These are phyloP conservation scores for Maniola jurtina DNA, from an alignment of 1,140 invertebrate genomes.

Conservation along the genomic window DNA sequence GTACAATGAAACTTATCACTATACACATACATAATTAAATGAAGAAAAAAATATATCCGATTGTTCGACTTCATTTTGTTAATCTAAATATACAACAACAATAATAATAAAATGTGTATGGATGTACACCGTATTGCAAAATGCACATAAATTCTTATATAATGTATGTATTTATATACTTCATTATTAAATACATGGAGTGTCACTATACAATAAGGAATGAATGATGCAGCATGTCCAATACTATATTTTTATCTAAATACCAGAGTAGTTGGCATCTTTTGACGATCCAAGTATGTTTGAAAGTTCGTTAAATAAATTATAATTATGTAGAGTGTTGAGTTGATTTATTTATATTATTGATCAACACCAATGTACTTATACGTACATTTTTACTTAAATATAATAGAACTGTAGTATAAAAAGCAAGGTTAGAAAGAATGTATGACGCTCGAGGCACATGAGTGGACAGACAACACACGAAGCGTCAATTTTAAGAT, in stretches of 20 bases:
- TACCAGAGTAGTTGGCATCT: background rate
- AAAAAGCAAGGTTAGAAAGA: background rate
- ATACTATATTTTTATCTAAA: background rate
- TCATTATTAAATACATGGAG: conserved; percentile 53
- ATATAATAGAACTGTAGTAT: background rate
- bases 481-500: too few species aligned
- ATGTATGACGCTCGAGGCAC: background rate
- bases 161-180: conserved; percentile 39
- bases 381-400: conserved; percentile 13
- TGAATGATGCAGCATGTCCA: conserved; percentile 39
- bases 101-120: conserved; percentile 38
- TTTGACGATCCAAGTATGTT: background rate
- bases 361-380: background rate
- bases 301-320: background rate
- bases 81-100: conserved; percentile 58
- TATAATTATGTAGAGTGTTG: background rate
- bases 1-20: conserved; percentile 20
- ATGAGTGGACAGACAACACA: too few species aligned
- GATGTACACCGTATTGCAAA: conserved; percentile 49
- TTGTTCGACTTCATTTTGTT: conserved; percentile 61
- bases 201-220: conserved; percentile 49
- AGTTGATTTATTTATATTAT: too few species aligned
- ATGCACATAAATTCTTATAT: conserved; percentile 57
- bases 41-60: conserved; percentile 44
- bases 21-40: conserved; percentile 23